Base-by-base conservation (phyloP, 1,140 invertebrate species). In the Andricus grossulariae region DNA sequence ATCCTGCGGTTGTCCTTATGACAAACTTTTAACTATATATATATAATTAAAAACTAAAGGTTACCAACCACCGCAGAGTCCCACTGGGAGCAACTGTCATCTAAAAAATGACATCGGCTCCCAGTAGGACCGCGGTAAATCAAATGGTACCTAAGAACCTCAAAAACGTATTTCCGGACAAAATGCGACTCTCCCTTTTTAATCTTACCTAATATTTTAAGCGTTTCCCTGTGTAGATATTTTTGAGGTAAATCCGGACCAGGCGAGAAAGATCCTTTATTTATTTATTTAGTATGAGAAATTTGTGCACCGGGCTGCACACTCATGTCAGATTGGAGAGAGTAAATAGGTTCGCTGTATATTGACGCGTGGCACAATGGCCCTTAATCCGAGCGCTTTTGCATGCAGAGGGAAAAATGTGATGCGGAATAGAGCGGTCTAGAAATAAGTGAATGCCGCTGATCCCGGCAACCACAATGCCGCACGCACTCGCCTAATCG, bases 401-500 rank as follows among this genome's bases (percentile, higher is more conserved):
- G 60, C 16, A 66, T 66, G 60, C 60, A 39, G 39, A 32, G 25
- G 16, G 60, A 39, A 50, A 66, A 75, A 50, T 18, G 73, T n/a
- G 71, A 16, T n/a, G 74, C 13, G 15, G 74, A 76, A 71, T 71
- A 76, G 71, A 66, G 51, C 39, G 74, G 73, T 32, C 74, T 51
- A 77, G 77, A 66, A 70, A 74, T 21, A 71, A 73, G 52, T 54
- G 60, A 71, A 76, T 74, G 76, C 79, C 71, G 76, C 75, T 83
- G 82, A 84, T 86, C 83, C 79, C 52, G 1, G 45, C 51, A 60
- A 72, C 55, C 80, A 79, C 82, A 79, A 82, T 80, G 80, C 77
- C 60, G 57, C 74, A 77, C 72, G 75, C 76, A 78, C 66, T 83
- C 78, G 25, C 75, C 72, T 84, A 84, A 85, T 85, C 84, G 84